Percentiles rank a stretch among this genome's conserved stretches.
Conservation (phyloP, 2,797 vertebrate genomes). For the Podarcis lilfordi region DNA sequence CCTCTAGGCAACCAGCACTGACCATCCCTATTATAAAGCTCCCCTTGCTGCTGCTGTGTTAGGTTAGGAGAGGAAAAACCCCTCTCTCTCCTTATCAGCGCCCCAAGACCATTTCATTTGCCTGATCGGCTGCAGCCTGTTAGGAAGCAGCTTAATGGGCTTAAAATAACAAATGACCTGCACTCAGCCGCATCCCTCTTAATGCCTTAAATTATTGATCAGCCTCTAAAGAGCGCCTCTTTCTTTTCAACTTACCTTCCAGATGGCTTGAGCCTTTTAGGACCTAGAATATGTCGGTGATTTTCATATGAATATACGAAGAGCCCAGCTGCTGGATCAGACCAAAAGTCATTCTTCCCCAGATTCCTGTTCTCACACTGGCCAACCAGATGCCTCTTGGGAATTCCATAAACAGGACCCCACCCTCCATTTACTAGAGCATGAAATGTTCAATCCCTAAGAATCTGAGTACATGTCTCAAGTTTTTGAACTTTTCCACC, state of each 20-base stretch:
- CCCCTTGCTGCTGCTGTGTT: background rate
- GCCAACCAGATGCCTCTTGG: too few relatives aligned
- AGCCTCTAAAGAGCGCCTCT: background rate
- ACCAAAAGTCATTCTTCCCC: background rate
- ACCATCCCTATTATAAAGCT: background rate
- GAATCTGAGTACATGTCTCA: background rate
- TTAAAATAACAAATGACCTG: conserved; percentile 17
- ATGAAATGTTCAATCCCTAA: background rate
- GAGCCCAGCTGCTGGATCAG: background rate
- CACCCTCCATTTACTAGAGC: background rate
- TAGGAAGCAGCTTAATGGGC: background rate
- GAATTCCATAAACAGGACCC: too few relatives aligned
- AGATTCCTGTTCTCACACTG: background rate
- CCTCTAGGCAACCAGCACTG: background rate
- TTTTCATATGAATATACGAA: background rate
- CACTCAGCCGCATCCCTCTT: background rate
- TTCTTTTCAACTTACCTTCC: background rate
- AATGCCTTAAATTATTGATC: conserved; percentile 17
- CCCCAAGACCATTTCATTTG: background rate
- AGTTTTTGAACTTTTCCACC: background rate
- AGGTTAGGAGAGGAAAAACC: too few relatives aligned
- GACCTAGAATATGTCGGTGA: too few relatives aligned
- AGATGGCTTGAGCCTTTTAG: background rate
- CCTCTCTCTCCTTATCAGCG: background rate
- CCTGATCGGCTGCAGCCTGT: background rate